Evolutionary conservation across 2,113 vertebrate species (phyloP).

Genomic region (Leuciscus idus): DNA sequence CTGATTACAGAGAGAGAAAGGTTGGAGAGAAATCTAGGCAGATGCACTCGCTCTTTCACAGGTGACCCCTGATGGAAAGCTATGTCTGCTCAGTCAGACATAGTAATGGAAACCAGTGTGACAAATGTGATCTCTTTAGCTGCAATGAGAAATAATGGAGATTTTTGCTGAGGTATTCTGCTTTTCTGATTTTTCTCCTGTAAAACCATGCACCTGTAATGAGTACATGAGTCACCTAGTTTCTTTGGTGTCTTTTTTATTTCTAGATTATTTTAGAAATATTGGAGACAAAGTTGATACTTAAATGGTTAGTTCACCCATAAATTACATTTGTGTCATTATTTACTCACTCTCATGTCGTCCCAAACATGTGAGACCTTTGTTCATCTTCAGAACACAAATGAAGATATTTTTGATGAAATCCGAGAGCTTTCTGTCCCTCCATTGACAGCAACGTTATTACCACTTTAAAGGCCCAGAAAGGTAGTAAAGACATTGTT

Average conservation of each 20-base stretch:
- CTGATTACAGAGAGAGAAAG: conserved; percentile 25
- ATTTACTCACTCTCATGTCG: too few species aligned
- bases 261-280: neutral
- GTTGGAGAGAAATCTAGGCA: conserved; percentile 31
- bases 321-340: neutral
- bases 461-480: too few species aligned
- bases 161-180: too few species aligned
- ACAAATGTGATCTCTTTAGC: neutral
- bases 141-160: neutral
- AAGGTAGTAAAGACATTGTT: too few species aligned
- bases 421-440: too few species aligned
- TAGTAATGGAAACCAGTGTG: conserved; percentile 38
- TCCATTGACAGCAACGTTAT: too few species aligned
- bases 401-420: too few species aligned
- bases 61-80: conserved; percentile 70
- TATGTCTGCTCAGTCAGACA: conserved; percentile 58
- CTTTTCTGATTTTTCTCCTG: too few species aligned
- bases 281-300: neutral
- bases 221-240: neutral
- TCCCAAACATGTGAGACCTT: too few species aligned
- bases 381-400: too few species aligned
- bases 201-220: too few species aligned
- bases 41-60: conserved; percentile 39
- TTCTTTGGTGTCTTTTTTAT: neutral
- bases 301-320: neutral